Evolutionary conservation across 2,888 invertebrate genomes (phyloP), one percentile per base, ranked within the genome.

Genomic region (Chaetogeoica ovagalla): DNA sequence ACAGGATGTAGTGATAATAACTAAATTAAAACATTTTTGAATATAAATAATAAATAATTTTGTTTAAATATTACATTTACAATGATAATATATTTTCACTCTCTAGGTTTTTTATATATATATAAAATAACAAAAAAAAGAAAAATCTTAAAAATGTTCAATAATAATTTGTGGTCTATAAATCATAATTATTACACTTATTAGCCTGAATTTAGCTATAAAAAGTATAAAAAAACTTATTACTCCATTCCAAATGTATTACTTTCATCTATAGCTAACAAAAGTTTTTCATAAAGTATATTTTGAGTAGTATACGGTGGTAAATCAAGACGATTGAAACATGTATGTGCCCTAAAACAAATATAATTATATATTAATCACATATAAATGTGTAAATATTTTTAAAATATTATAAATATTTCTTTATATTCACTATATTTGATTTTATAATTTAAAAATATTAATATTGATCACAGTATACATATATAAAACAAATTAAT

Each of bases 231-330:
- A 81, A 63, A 57, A 37, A 55, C 59, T 43, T 57, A 65, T 72
- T 90, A 96, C 88, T 97, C 97, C 85, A 97, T 97, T 85, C 97
- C 96, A 87, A 97, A 97, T 3, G 96, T 96, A 87, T 95, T 96
- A 43, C 97, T 97, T 87, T 97, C 97, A 86, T 97, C 97, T 59
- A 97, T 96, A 68, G 97, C 97, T 83, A 96, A 89, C 82, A 96
- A 89, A 19, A 97, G 88, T 86, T 97, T 97, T 86, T 97, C 96
- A 86, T 95, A 92, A 81, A 97, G 90, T 85, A 95, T 91, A 85
- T 95, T 95, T 70, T 93, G 94, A 5, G 95, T 94, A 76, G 96
- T 95, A 89, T 98, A 98, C 0, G 97, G 95, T 77, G 98, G 98
- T 83, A 98, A 89, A 88, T 98, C 98, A 84, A 98, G 89, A 37